Conservation (phyloP, 2,797 vertebrate genomes). For the Babyrousa celebensis region DNA sequence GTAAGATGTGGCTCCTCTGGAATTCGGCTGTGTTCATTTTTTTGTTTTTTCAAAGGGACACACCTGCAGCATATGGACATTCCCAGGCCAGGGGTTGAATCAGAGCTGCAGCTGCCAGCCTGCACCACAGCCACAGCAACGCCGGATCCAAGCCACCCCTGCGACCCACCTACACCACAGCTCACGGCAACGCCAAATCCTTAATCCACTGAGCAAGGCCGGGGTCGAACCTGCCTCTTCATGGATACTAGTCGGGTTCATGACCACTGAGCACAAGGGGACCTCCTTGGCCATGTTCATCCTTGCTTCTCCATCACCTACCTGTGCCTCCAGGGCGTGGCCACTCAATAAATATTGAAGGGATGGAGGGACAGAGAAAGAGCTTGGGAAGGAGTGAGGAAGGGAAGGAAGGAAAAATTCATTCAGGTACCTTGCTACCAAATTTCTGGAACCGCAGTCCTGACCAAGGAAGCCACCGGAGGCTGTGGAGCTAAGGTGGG, state of each 20-base stretch:
- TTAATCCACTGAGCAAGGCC: too few relatives aligned
- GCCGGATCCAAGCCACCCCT: too few relatives aligned
- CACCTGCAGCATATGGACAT: too few relatives aligned
- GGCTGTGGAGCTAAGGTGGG: neutral
- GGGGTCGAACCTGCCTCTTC: too few relatives aligned
- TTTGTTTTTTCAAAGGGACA: too few relatives aligned
- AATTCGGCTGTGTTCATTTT: neutral
- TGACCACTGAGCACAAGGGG: too few relatives aligned
- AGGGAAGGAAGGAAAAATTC: neutral
- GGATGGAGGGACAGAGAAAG: neutral
- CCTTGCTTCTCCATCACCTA: neutral
- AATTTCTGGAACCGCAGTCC: conserved; percentile 35
- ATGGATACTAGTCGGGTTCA: too few relatives aligned
- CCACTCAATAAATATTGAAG: neutral
- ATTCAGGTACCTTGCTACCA: neutral
- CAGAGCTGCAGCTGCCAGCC: too few relatives aligned
- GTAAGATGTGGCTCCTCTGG: neutral
- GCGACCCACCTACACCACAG: too few relatives aligned
- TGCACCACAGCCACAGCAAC: too few relatives aligned
- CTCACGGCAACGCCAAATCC: too few relatives aligned
- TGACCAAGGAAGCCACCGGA: neutral
- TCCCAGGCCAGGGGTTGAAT: too few relatives aligned
- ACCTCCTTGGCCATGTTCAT: neutral
- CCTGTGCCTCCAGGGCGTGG: accelerated
- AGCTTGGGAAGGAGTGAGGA: neutral